phyloP scores from a whole-genome alignment of 2,888 invertebrate genomes.

The Andrena chrysosceles region DNA sequence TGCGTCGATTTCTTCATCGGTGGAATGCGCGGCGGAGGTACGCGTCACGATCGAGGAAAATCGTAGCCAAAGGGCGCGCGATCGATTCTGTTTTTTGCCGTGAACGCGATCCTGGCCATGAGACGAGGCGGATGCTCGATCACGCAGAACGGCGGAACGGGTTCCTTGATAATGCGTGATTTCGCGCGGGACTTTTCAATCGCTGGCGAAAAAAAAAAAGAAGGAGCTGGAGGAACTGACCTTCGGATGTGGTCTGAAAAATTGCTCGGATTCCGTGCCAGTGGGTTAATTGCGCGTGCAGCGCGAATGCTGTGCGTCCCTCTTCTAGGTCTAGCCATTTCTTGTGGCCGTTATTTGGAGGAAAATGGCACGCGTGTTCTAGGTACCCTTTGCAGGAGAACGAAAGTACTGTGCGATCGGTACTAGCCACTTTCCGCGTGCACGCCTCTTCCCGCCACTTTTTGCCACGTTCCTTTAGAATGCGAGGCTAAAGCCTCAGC shows the following conservation, averaged over 20 bases:
- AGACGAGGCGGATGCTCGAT: background rate
- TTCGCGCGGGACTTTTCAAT: constrained; percentile 14
- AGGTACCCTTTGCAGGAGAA: too few species aligned
- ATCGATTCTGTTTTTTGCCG: background rate
- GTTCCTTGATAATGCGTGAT: background rate
- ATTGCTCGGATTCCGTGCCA: constrained; percentile 44
- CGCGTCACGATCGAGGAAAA: background rate
- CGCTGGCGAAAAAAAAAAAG: constrained; percentile 19
- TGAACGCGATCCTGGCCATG: background rate
- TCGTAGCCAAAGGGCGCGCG: background rate
- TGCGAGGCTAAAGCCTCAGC: too few species aligned
- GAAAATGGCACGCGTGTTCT: constrained; percentile 3
- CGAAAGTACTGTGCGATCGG: too few species aligned
- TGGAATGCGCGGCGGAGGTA: background rate
- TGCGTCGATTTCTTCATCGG: background rate
- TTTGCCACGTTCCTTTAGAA: too few species aligned
- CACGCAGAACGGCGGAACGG: constrained; percentile 28
- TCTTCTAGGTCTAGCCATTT: background rate
- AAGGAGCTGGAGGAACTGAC: constrained; percentile 20
- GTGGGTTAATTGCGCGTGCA: constrained; percentile 48
- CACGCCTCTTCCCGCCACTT: too few species aligned
- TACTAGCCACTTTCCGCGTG: too few species aligned
- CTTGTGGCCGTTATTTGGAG: constrained; percentile 1
- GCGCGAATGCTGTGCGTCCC: background rate
- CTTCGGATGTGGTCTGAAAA: constrained; percentile 11